A percentile compares a stretch with the other conserved stretches of the same genome.
Evolutionary conservation across 2,888 invertebrate species (phyloP).

Genomic region (Chrysomela aeneicollis): DNA sequence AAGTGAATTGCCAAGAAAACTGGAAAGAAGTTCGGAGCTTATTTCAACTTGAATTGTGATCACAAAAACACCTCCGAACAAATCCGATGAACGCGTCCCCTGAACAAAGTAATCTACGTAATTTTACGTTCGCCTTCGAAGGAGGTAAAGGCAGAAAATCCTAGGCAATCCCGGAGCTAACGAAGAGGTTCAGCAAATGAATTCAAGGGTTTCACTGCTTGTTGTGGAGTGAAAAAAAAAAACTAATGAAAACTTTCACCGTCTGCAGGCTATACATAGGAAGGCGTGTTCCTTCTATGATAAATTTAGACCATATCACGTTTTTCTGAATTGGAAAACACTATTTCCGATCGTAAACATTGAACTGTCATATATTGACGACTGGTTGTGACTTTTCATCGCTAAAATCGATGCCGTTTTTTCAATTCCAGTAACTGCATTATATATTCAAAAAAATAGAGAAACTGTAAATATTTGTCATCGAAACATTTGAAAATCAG

Average conservation of each 20-base stretch:
- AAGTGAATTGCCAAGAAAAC: too few species aligned
- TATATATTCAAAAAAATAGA: too few species aligned
- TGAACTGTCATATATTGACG: too few species aligned
- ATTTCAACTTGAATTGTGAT: not conserved
- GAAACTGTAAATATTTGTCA: too few species aligned
- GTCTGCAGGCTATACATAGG: not conserved
- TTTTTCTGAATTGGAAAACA: too few species aligned
- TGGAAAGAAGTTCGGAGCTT: not conserved
- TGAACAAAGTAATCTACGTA: not conserved
- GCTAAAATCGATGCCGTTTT: too few species aligned
- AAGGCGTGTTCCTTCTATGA: not conserved
- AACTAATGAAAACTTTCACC: not conserved
- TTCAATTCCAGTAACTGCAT: too few species aligned
- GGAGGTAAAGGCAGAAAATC: not conserved
- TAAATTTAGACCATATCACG: too few species aligned
- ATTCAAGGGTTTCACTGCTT: conserved; percentile 2
- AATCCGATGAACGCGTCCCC: not conserved
- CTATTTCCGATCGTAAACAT: too few species aligned
- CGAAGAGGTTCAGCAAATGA: not conserved
- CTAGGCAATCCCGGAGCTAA: not conserved
- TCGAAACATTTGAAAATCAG: too few species aligned
- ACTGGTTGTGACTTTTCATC: too few species aligned
- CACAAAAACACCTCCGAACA: not conserved
- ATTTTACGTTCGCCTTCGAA: not conserved
- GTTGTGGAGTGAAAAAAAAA: not conserved